A percentile compares a stretch with the other conserved stretches of the same genome.
Evolutionary conservation across 2,113 vertebrate genomes (phyloP).

Genomic region (Sialia sialis): DNA sequence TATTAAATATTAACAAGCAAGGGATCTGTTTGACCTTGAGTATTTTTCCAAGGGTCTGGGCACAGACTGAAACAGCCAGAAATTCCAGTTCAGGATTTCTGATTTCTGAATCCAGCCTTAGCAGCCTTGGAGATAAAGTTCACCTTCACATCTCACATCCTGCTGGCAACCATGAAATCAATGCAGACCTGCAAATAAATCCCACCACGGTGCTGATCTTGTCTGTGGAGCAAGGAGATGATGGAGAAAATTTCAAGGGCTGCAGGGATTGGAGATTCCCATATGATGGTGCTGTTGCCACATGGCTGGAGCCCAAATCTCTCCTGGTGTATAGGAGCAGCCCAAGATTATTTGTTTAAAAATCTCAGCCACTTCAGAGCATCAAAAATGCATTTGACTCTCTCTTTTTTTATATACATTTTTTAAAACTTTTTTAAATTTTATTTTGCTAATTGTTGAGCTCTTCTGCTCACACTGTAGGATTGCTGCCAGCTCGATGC

Average conservation of each 20-base stretch:
- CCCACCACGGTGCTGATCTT: background rate
- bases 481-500: background rate
- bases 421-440: background rate
- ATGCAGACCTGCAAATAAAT: background rate
- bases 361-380: conserved; percentile 16
- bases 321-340: background rate
- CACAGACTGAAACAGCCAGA: background rate
- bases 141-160: background rate
- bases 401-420: background rate
- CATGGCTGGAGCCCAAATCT: background rate
- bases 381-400: conserved; percentile 34
- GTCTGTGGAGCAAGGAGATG: fast-evolving
- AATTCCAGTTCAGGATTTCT: background rate
- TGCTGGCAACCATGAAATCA: background rate
- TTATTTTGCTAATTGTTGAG: conserved; percentile 63
- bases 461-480: background rate
- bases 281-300: conserved; percentile 53
- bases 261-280: background rate
- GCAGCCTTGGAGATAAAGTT: background rate
- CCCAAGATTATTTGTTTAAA: conserved; percentile 39
- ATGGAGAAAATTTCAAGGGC: background rate
- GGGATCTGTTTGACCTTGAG: background rate
- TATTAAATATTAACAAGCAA: background rate
- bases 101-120: background rate
- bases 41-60: background rate